Evolutionary conservation across 1,140 invertebrate species (phyloP).

Genomic region (Camponotus floridanus): DNA sequence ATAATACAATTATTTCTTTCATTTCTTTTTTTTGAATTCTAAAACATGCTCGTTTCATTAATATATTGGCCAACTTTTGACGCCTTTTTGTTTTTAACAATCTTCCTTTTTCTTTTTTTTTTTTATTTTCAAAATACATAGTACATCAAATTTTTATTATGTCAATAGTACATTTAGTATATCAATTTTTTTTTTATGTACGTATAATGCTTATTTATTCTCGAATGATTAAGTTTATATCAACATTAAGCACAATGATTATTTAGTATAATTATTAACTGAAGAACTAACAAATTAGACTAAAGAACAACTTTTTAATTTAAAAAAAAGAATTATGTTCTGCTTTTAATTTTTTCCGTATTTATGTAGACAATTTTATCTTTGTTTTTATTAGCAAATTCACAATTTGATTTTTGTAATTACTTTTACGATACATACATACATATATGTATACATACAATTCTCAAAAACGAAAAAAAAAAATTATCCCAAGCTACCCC

Average conservation of each 20-base stretch:
- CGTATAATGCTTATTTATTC: not conserved
- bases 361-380: not conserved
- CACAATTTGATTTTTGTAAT: constrained; percentile 23
- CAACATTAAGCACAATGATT: not conserved
- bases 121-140: not conserved
- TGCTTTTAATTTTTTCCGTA: not conserved
- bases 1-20: constrained; percentile 62
- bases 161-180: no score
- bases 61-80: not conserved
- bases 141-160: not conserved
- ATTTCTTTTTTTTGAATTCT: constrained; percentile 47
- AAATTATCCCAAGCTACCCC: not conserved
- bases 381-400: not conserved
- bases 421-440: not conserved
- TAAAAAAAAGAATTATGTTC: not conserved
- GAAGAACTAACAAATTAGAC: not conserved
- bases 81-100: not conserved
- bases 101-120: not conserved
- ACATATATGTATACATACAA: constrained; percentile 11
- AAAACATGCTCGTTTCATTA: constrained; percentile 14
- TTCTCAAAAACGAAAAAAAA: not conserved
- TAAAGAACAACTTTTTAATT: not conserved
- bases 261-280: not conserved
- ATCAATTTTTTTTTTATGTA: no score
- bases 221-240: not conserved